Evolutionary conservation across 2,797 vertebrate genomes (phyloP), one percentile per base, ranked within the genome.

Genomic region (Tiaroga cobitis): DNA sequence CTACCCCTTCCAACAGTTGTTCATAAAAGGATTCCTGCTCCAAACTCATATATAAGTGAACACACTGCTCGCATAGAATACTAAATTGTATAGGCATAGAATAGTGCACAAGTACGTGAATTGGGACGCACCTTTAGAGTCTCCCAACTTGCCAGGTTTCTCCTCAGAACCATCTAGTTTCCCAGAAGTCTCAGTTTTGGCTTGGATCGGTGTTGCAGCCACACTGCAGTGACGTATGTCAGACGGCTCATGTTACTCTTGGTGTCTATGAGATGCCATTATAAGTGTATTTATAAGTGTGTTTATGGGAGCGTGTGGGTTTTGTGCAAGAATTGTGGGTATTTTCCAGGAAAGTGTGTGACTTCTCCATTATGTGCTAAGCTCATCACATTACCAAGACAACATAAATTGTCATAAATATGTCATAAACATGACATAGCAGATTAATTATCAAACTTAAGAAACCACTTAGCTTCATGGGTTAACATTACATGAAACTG

Each of bases 331-430:
- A 76, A 54, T 54, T 39, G 46, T 54, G 43, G 82, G 9, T 3
- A 41, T 83, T 54, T 83, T 76, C 82, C 32, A 54, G 82, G 82
- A 83, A 54, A 39, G 24, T 54, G 32, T 76, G 21, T 29, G 72
- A 83, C 26, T 61, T 43, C 37, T 32, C 37, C 29, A 13, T 24
- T 19, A 76, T 10, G 32, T 77, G 73, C 74, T 37, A 37, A 37
- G 37, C 37, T 37, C 37, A 37, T 37, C 37, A 37, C 37, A 37
- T 37, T 37, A 37, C 5, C 5, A 37, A 37, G 37, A 6, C 37
- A 6, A 6, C 37, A 37, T 37, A 37, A 37, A 37, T 37, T 37
- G 37, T 37, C 5, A 37, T 37, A 37, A 37, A 37, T 6, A 37
- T 37, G 37, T 37, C 37, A 37, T 37, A 37, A 37, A 37, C 37